phyloP scores from a whole-genome alignment of 2,888 invertebrate species.

The Xanthia togata region DNA sequence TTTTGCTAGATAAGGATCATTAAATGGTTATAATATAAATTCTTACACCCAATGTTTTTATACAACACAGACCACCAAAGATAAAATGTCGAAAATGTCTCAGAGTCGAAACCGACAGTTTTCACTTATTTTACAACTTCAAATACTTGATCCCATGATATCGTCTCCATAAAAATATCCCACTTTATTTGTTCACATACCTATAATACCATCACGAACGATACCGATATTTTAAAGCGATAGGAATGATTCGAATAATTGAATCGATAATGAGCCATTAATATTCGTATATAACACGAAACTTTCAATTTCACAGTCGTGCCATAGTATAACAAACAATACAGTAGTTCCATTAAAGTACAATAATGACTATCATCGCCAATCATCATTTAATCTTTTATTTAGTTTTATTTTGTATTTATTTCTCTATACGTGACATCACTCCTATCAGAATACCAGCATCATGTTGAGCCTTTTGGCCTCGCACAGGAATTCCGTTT shows the following conservation, averaged over 20 bases:
- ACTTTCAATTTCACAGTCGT: slow-evolving; percentile 63
- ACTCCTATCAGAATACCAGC: no score
- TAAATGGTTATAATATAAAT: slow-evolving; percentile 28
- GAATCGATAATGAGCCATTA: slow-evolving; percentile 66
- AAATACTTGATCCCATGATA: slow-evolving; percentile 45
- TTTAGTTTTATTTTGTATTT: no score
- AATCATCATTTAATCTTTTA: no score
- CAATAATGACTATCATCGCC: no score
- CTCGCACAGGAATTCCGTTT: no score
- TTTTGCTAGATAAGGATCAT: slow-evolving; percentile 14
- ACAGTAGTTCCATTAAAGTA: slow-evolving; percentile 6
- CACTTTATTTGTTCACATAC: slow-evolving; percentile 63
- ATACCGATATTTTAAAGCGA: slow-evolving; percentile 60
- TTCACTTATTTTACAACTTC: slow-evolving; percentile 32
- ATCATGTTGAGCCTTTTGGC: no score
- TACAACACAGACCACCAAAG: slow-evolving; percentile 38
- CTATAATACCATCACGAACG: slow-evolving; percentile 53
- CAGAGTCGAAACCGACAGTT: slow-evolving; percentile 7
- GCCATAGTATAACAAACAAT: background rate
- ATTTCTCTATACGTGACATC: no score
- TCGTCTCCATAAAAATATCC: slow-evolving; percentile 59
- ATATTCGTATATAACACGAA: slow-evolving; percentile 63
- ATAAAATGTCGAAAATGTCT: slow-evolving; percentile 25
- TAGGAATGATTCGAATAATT: slow-evolving; percentile 67
- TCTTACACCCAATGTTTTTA: slow-evolving; percentile 38